Evolutionary conservation across 1,140 invertebrate genomes (phyloP).

Genomic region (Lordiphosa stackelbergi): DNA sequence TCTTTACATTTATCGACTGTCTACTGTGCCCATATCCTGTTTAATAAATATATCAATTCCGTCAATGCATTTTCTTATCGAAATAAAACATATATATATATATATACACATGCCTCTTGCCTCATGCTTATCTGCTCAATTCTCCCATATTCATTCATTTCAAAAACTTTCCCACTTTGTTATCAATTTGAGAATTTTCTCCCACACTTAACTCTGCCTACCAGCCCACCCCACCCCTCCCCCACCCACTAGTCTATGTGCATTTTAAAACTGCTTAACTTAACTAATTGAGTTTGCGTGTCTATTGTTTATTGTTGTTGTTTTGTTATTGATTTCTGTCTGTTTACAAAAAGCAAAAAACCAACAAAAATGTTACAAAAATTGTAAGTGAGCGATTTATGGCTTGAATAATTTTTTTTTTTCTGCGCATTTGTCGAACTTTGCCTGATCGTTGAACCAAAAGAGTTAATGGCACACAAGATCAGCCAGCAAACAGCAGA

Average conservation of each 20-base stretch:
- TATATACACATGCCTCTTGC: too few relatives aligned
- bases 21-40: too few relatives aligned
- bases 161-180: neutral
- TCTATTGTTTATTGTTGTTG: slow-evolving; percentile 56
- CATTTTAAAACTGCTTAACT: slow-evolving; percentile 20
- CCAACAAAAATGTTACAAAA: neutral
- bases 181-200: slow-evolving; percentile 5
- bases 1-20: too few relatives aligned
- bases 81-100: too few relatives aligned
- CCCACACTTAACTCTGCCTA: slow-evolving; percentile 16
- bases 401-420: slow-evolving; percentile 48
- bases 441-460: slow-evolving; percentile 20
- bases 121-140: too few relatives aligned
- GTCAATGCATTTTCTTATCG: too few relatives aligned
- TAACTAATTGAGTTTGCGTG: slow-evolving; percentile 72
- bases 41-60: too few relatives aligned
- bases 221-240: too few relatives aligned
- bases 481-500: slow-evolving; percentile 14
- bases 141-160: too few relatives aligned
- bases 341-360: slow-evolving; percentile 53
- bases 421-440: slow-evolving; percentile 24
- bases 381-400: slow-evolving; percentile 42
- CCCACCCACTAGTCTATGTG: too few relatives aligned
- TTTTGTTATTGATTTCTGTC: slow-evolving; percentile 57
- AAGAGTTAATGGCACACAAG: slow-evolving; percentile 31